These are phyloP conservation scores for Gambusia yucatana DNA, from an alignment of 2,797 vertebrate species.

Conservation along the genomic window DNA sequence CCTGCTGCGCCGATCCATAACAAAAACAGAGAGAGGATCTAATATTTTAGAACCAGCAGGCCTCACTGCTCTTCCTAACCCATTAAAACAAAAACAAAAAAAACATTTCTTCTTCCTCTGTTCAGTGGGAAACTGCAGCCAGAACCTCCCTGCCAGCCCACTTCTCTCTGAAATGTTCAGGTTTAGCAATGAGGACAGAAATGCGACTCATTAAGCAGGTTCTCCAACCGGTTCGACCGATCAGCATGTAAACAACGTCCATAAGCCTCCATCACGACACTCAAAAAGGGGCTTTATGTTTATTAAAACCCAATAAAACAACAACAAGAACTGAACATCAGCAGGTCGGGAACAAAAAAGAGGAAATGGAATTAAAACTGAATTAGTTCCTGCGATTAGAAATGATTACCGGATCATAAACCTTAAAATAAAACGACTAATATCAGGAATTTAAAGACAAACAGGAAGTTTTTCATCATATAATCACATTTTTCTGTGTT, in stretches of 20 bases:
- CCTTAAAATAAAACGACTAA: background rate
- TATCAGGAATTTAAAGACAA: background rate
- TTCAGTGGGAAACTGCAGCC: background rate
- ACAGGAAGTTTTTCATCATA: background rate
- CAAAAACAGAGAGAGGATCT: background rate
- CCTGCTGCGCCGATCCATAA: background rate
- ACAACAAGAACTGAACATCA: background rate
- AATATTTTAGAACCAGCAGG: background rate
- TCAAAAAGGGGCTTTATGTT: background rate
- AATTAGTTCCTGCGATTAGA: background rate
- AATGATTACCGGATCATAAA: background rate
- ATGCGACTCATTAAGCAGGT: background rate
- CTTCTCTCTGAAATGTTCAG: background rate
- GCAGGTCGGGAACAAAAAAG: background rate
- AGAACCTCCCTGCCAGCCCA: background rate
- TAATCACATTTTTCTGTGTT: background rate
- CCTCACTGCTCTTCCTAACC: background rate
- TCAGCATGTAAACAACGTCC: background rate
- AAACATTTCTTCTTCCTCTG: background rate
- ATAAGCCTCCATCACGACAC: background rate
- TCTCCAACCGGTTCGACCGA: background rate
- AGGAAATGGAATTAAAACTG: conserved; percentile 2
- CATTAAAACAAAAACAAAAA: background rate
- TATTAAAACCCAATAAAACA: background rate
- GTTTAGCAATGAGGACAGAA: background rate